Evolutionary conservation across 2,888 invertebrate genomes (phyloP), one percentile per base, ranked within the genome.

Genomic region (Phlogophora meticulosa): DNA sequence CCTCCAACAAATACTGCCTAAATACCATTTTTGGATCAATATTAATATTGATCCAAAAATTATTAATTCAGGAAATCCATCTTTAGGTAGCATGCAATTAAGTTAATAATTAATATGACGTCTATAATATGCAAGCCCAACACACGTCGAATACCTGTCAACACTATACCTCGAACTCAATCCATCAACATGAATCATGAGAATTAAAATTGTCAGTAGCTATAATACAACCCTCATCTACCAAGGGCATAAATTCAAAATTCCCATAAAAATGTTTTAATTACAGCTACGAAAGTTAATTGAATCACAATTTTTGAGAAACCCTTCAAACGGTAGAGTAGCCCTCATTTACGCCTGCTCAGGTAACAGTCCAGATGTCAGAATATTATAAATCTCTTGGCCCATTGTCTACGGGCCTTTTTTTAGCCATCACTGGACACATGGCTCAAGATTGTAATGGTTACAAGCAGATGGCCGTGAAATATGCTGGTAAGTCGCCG

Each of bases 391-490:
- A 93, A 92, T 93, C 92, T 93, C 85, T 85, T 86, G 61, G 61
- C 72, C 87, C 79, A 92, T 94, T 93, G 94, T 94, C 93, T 92
- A 91, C 83, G 86, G 82, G 68, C 13, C 81, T 87, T 88, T 89
- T 82, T 91, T 93, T 92, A 93, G 86, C 88, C 87, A 90, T 91
- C 84, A 87, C 87, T 87, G 93, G 93, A 91, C 93, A 92, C 91
- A 92, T 92, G 93, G 91, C 87, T 76, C 43, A 77, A 81, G 78
- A 76, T 65, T 78, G 80, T 75, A 76, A 80, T 82, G 76, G 70
- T 78, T 81, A 83, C 90, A 88, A 88, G 88, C 92, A 91, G 84
- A 82, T 82, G 82, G 77, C 69, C 51, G 75, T 81, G 79, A 82
- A 82, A 78, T 79, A 79, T 82, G 81, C 79, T 78, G 70, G 74